phyloP scores from a whole-genome alignment of 92 coral and sea anemone species.

The Umimayanthus kanabou region DNA sequence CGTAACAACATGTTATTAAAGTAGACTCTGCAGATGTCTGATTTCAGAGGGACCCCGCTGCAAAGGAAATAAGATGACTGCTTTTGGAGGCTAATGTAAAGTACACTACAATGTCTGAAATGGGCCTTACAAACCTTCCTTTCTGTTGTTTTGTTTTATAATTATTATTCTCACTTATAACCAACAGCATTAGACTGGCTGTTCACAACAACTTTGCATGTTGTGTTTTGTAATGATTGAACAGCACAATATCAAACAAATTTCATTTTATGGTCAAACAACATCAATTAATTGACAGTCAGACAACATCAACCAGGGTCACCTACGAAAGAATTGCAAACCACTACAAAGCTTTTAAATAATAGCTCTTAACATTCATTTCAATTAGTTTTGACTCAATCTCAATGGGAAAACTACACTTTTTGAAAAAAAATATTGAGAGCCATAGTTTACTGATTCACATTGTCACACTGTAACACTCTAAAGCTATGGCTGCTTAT shows the following conservation, averaged over 20 bases:
- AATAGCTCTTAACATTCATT: background rate
- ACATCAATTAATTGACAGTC: no score
- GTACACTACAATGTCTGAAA: constrained; percentile 11
- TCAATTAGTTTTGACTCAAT: constrained; percentile 5
- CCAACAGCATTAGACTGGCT: background rate
- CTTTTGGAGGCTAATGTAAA: background rate
- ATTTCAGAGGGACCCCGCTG: no score
- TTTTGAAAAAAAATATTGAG: no score
- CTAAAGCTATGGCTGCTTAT: no score
- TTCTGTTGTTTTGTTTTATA: constrained; percentile 16
- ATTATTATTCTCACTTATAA: background rate
- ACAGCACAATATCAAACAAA: no score
- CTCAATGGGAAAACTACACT: constrained; percentile 1
- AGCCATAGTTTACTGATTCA: background rate
- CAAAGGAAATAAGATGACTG: no score
- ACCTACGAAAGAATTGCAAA: background rate
- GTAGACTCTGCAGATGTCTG: no score
- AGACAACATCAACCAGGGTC: no score
- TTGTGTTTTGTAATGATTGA: background rate
- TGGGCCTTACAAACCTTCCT: constrained; percentile 15
- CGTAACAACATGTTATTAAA: no score
- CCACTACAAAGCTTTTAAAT: background rate
- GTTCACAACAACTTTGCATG: background rate
- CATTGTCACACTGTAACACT: no score
- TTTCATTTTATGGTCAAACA: background rate